Base-by-base conservation (phyloP, 2,113 vertebrate species). In the Rhabdomys dilectus region DNA sequence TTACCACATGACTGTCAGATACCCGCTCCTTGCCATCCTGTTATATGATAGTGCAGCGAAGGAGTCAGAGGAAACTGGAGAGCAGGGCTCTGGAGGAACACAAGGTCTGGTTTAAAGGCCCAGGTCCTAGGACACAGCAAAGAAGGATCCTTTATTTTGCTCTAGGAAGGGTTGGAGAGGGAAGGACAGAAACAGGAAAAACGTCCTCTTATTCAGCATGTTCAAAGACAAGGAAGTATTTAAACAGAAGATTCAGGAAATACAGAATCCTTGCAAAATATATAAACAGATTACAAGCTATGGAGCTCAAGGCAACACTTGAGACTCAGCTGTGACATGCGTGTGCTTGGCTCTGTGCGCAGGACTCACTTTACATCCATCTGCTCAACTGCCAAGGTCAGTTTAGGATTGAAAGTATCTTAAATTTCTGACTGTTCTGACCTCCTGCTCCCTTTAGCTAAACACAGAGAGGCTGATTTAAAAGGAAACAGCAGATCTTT, bases 31-130 rank as follows among this genome's bases (percentile, higher is more conserved):
- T 66, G 73, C 91, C 72, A 48, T 42, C 34, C 82, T 96, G 42
- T 91, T 89, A 95, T 42, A 95, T 86, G 81, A 97, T 36, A 94
- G 84, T 22, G 73, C 88, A 48, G 36, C 21, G 0, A 3, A 2
- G 34, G 93, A 53, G 95, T 42, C 31, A 48, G 93, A 88, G 91
- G 94, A 96, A 78, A 48, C 42, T 12, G 24, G 89, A 97, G 77
- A 94, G 81, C 56, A 24, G n/a, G 81, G 13, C 13, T 64, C 64
- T 82, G 88, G 84, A 81, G 91, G 89, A 97, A 82, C 48, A 78
- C 29, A 13, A 51, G 34, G 29, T 91, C 89, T 88, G 42, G 24
- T 85, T 93, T 97, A 95, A 97, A 98, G 96, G 97, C 95, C 93
- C 91, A 97, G 72, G 87, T 60, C 3, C 24, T 58, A 12, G 64